Base-by-base conservation (phyloP, 2,113 vertebrate species). In the Recurvirostra avosetta region DNA sequence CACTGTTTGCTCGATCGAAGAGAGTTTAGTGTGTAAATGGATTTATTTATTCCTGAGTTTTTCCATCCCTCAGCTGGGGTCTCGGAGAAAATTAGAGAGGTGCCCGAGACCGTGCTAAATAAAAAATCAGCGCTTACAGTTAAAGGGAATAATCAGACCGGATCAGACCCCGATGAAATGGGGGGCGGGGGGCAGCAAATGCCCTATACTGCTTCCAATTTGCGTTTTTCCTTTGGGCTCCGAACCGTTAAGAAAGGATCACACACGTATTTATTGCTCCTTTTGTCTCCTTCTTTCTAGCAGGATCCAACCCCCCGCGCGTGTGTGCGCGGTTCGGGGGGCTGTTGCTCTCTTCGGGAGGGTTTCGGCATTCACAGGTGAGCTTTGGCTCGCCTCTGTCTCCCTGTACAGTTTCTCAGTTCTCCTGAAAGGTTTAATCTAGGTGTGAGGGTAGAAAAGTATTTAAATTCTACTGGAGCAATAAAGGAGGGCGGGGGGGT, bases 181-280 rank as follows among this genome's bases (percentile, higher is more conserved):
- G 77, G 65, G 65, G 70, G 29, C 0, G 14, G 40, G 20, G 61
- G 79, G 34, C 86, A 97, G 95, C 86, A 92, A 97, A 95, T 87
- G 78, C 75, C 95, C 94, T 95, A 23, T 81, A 86, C 49, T 74
- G 67, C 50, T 80, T 94, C 67, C 72, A 87, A 76, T 95, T 86
- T 70, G 40, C 15, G 45, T 85, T 97, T 98, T 96, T 89, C n/a
- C 50, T 95, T 78, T 87, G 95, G 94, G 58, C 85, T 97, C 68
- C 93, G 91, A 97, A 84, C 77, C 47, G 53, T 70, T 93, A 86
- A 92, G 96, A 74, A 93, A 88, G 17, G 50, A 91, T 96, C 94
- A 85, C 92, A 92, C 92, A 81, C 71, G 25, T 74, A 68, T 95
- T 94, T 97, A 90, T 95, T 79, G 86, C 89, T 95, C 91, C 95